Conservation (phyloP, 2,113 vertebrate species). For the Clarias magur region DNA sequence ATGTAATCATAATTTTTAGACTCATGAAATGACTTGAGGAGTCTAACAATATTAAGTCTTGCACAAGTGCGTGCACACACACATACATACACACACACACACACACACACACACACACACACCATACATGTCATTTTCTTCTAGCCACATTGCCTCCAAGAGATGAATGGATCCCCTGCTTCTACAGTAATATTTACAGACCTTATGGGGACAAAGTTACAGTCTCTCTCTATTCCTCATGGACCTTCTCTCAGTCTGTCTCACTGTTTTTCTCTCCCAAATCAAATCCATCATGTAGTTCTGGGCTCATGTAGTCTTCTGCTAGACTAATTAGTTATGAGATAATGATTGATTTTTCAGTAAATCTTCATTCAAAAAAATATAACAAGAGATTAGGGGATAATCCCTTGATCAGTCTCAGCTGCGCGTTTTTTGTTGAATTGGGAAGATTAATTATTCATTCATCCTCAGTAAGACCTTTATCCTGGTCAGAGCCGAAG, state of each 20-base stretch:
- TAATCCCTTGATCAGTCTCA: neutral
- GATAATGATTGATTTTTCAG: neutral
- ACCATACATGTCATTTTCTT: conserved; percentile 21
- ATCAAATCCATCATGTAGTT: conserved; percentile 37
- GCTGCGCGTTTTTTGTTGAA: neutral
- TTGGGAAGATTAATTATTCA: neutral
- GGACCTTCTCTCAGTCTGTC: conserved; percentile 12
- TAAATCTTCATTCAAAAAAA: neutral
- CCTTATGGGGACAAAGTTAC: conserved; percentile 27
- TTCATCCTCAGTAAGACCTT: neutral
- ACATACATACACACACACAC: conserved; percentile 25
- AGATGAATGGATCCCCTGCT: conserved; percentile 46
- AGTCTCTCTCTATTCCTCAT: conserved; percentile 13
- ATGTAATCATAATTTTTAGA: neutral
- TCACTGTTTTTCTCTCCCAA: conserved; percentile 23
- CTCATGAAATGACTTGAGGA: conserved; percentile 1
- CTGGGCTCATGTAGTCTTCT: conserved; percentile 20
- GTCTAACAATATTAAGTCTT: conserved; percentile 20
- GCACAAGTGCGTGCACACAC: neutral
- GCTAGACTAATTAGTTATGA: conserved; percentile 19
- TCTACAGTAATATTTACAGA: conserved; percentile 42
- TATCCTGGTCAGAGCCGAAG: neutral
- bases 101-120: conserved; percentile 21
- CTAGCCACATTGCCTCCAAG: conserved; percentile 8
- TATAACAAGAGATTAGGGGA: neutral